Base-by-base conservation (phyloP, 1,140 invertebrate species). In the Bicyclus anynana region DNA sequence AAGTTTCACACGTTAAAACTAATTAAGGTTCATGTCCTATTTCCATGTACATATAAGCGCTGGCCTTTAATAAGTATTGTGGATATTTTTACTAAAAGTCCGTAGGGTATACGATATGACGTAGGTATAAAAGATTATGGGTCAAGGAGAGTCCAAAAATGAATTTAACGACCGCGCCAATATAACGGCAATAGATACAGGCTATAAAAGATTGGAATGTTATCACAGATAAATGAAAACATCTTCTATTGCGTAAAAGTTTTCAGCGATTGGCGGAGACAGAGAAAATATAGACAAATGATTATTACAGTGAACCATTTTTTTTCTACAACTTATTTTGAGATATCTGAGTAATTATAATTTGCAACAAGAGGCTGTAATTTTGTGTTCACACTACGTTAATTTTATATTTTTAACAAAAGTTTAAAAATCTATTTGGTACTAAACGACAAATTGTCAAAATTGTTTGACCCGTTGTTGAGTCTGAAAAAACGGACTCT, bases 131-230 rank as follows among this genome's bases (percentile, higher is more conserved):
- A 49, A 51, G 57, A 50, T 72, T 67, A 49, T 74, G 60, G 71
- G 73, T 66, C 71, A 76, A 74, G 73, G 73, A 73, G 68, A 73
- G 49, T 57, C 53, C 18, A 48, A 27, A 63, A 65, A 66, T 49
- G 37, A 62, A 55, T 62, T 58, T 62, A 63, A 62, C 57, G 35
- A 23, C 37, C 29, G 54, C 21, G 49, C 44, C 47, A 53, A 48
- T 62, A 9, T 20, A 10, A 18, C 18, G 14, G 37, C 17, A 14
- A 40, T 16, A 17, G 37, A 40, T 40, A 17, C 37, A 3, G 13
- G 37, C 37, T 40, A 40, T 40, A 16, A 40, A 40, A 40, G 29
- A 40, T 40, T 27, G 46, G 37, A 38, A 12, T 42, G 54, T 35
- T 56, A 56, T 21, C 44, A 13, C 21, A 49, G 17, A 56, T 14